phyloP scores from a whole-genome alignment of 2,113 vertebrate species.

The Anas platyrhynchos region DNA sequence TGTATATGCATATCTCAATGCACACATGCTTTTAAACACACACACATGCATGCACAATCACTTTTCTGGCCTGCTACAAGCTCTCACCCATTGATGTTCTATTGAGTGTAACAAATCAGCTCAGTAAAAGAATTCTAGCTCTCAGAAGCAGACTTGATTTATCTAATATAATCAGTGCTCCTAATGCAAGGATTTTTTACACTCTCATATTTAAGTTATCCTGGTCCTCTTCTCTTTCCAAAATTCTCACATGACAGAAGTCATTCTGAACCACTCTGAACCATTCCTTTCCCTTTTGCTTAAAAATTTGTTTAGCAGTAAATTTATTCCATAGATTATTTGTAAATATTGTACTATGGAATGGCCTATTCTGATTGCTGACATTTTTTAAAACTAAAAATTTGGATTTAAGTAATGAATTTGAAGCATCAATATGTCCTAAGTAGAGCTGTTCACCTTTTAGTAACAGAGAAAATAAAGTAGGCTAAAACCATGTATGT shows the following conservation, averaged over 20 bases:
- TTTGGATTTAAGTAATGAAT: neutral
- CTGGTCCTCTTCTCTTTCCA: neutral
- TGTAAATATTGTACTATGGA: neutral
- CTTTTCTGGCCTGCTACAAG: neutral
- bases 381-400: neutral
- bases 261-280: neutral
- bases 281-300: neutral
- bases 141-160: neutral
- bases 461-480: neutral
- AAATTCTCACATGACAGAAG: neutral
- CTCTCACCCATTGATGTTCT: neutral
- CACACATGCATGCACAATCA: rapidly evolving
- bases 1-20: neutral
- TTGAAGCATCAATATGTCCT: neutral
- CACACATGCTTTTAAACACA: neutral
- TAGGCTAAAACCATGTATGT: neutral
- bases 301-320: neutral
- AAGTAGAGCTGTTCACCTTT: neutral
- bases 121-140: neutral
- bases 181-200: neutral
- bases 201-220: neutral
- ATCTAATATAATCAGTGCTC: neutral
- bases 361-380: neutral
- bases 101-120: rapidly evolving
- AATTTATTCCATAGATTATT: neutral